Evolutionary conservation across 35 echinoderm and acorn worm species (phyloP), one percentile per base, ranked within the genome.

Genomic region (Patiria miniata): DNA sequence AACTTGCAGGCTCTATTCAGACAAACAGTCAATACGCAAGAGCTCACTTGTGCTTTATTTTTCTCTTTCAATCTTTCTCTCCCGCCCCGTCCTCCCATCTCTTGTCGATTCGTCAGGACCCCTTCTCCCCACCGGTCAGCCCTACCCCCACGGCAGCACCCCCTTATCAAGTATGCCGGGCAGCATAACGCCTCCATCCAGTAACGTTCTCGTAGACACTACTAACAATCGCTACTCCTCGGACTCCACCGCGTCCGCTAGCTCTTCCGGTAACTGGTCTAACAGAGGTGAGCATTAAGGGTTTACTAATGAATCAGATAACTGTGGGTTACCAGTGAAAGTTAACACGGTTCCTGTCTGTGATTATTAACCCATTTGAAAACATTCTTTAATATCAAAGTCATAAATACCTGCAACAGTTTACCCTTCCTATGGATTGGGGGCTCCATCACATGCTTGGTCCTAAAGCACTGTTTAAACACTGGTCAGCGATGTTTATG

Each of bases 231-330:
- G 95, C 18, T 93, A 90, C 47, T 97, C 95, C 16, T 79, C 95
- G 15, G 95, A 87, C 53, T 97, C 95, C 29, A 91, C 88, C 29
- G 77, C 95, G 22, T 97, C 95, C 17, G 95, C 95, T 51, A 88
- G 91, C 81, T 97, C 95, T 52, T 97, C 95, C 15, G 95, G 95
- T 50, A 97, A 86, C 55, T 97, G 95, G 95, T 97, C 95, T 56
- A 97, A 88, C 81, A 90, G 88, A 97, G 95, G 95, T 97, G 76
- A 92, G 82, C 37, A n/a, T 33, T 18, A 32, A 52, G 37, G 47
- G 38, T 14, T 73, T 28, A 34, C 65, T 73, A 73, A 73, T 34
- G 26, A 18, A 28, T 73, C 29, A 22, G 34, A 30, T 73, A 73
- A 14, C 26, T 73, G 34, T 73, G 4, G 42, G 42, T 47, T 47